phyloP scores from a whole-genome alignment of 2,113 vertebrate genomes.

The Catagonus wagneri region DNA sequence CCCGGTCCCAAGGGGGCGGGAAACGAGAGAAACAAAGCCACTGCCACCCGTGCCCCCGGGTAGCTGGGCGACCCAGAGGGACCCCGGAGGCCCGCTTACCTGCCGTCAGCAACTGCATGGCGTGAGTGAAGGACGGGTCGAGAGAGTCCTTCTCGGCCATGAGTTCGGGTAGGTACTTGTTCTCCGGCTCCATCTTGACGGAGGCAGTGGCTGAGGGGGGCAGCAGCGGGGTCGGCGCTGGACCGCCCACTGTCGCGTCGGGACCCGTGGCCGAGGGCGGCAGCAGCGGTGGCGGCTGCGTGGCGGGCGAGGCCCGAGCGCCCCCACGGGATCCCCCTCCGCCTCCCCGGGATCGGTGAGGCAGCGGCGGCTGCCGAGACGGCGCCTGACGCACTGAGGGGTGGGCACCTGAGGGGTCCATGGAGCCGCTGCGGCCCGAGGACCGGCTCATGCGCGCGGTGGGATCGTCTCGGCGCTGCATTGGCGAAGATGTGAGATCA shows the following conservation, averaged over 20 bases:
- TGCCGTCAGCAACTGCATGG: slow-evolving; percentile 93
- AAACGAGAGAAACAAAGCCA: slow-evolving; percentile 68
- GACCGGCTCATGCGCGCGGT: slow-evolving; percentile 78
- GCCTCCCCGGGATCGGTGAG: slow-evolving; percentile 76
- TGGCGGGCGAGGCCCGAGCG: slow-evolving; percentile 72
- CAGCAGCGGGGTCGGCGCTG: slow-evolving; percentile 72
- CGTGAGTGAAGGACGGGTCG: slow-evolving; percentile 97
- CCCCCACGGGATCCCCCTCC: slow-evolving; percentile 71
- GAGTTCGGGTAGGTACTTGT: slow-evolving; percentile 96
- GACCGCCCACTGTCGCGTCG: slow-evolving; percentile 76
- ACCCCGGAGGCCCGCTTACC: slow-evolving; percentile 82
- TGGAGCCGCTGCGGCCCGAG: slow-evolving; percentile 80
- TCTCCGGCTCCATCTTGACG: slow-evolving; percentile 94
- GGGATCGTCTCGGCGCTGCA: slow-evolving; percentile 86
- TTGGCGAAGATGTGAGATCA: slow-evolving; percentile 53
- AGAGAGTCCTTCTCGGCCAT: slow-evolving; percentile 98
- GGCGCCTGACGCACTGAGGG: slow-evolving; percentile 78
- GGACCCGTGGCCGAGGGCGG: slow-evolving; percentile 80
- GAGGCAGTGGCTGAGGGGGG: slow-evolving; percentile 80
- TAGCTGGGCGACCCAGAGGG: not conserved
- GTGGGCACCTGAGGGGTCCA: slow-evolving; percentile 80
- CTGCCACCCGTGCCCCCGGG: not conserved
- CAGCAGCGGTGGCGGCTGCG: slow-evolving; percentile 74
- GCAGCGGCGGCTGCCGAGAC: slow-evolving; percentile 78
- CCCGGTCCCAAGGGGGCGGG: not conserved